Evolutionary conservation across 2,113 vertebrate species (phyloP).

Genomic region (Cettia cetti): DNA sequence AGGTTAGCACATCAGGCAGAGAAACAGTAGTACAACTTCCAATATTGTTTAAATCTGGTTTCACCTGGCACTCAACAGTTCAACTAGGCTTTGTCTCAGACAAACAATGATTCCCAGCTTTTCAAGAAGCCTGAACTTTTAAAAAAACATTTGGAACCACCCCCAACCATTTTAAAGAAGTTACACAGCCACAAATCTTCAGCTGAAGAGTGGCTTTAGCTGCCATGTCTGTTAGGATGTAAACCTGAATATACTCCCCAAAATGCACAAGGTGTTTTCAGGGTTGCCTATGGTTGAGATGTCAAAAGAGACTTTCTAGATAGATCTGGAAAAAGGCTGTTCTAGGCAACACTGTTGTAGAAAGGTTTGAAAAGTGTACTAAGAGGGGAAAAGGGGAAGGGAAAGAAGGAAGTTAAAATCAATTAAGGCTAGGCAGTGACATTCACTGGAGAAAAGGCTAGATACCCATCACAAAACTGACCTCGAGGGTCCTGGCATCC

Average conservation of each 20-base stretch:
- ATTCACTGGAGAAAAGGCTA: neutral
- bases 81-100: neutral
- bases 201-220: neutral
- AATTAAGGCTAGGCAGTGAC: neutral
- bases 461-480: neutral
- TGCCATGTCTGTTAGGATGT: neutral
- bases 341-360: neutral
- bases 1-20: neutral
- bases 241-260: neutral
- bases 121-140: neutral
- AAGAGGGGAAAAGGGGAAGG: neutral
- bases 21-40: neutral
- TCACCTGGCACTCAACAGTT: neutral
- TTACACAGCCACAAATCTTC: neutral
- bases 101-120: neutral
- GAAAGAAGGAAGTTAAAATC: neutral
- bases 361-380: accelerated
- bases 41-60: neutral
- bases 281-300: neutral
- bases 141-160: accelerated
- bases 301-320: neutral
- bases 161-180: neutral
- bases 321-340: neutral
- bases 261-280: neutral
- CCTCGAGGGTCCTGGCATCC: neutral